Percentiles rank a stretch among this genome's conserved stretches.
Conservation (phyloP, 1,140 invertebrate genomes). For the Bombus sylvicola region DNA sequence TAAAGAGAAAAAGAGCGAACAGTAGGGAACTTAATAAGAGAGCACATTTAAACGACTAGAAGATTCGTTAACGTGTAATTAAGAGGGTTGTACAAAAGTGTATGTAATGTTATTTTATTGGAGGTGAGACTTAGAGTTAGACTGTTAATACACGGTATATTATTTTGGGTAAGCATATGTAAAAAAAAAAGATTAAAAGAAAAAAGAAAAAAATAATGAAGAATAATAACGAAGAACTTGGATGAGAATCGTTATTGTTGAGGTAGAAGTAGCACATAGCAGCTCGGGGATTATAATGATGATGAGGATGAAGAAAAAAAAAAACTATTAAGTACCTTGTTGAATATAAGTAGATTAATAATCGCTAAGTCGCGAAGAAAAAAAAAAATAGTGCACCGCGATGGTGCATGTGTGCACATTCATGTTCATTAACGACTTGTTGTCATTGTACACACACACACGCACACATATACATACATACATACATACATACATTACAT, state of each 20-base stretch:
- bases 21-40: background rate
- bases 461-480: background rate
- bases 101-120: conserved; percentile 78
- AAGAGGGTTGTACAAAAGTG: conserved; percentile 73
- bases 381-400: conserved; percentile 36
- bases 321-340: conserved; percentile 80
- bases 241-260: conserved; percentile 75
- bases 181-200: conserved; percentile 62
- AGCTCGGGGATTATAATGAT: conserved; percentile 71
- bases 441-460: conserved; percentile 12
- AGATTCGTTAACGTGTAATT: conserved; percentile 55
- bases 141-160: conserved; percentile 77
- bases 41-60: conserved; percentile 30
- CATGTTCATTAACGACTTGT: conserved; percentile 41
- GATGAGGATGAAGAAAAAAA: conserved; percentile 30
- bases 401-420: conserved; percentile 55
- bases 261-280: conserved; percentile 77
- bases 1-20: background rate
- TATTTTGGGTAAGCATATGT: conserved; percentile 78
- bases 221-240: conserved; percentile 38
- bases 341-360: conserved; percentile 79
- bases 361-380: conserved; percentile 70
- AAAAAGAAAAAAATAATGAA: conserved; percentile 46
- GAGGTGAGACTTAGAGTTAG: conserved; percentile 76
- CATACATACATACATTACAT: background rate